Evolutionary conservation across 2,888 invertebrate genomes (phyloP).

Genomic region (Alviniconcha strummeri): DNA sequence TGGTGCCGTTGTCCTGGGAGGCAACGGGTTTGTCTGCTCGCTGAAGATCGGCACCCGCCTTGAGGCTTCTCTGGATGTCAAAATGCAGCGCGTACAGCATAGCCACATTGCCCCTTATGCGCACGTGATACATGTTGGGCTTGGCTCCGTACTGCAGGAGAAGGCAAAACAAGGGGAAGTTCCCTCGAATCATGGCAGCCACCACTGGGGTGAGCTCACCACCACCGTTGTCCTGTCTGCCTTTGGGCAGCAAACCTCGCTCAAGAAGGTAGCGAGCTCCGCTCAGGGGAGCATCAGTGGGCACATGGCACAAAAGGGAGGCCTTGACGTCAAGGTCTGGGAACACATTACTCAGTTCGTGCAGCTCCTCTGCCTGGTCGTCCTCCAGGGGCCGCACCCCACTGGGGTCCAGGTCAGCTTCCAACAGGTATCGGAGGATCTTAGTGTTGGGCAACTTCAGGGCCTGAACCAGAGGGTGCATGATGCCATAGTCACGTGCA

Average conservation of each 20-base stretch:
- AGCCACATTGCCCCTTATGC: conserved; percentile 53
- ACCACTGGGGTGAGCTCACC: conserved; percentile 58
- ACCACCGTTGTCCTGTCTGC: conserved; percentile 34
- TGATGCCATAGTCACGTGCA: conserved; percentile 38
- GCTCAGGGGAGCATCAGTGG: conserved; percentile 39
- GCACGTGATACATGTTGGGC: conserved; percentile 56
- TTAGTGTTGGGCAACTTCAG: conserved; percentile 46
- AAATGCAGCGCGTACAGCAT: conserved; percentile 50
- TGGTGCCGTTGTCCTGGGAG: conserved; percentile 29
- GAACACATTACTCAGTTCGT: conserved; percentile 36
- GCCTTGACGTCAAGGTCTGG: conserved; percentile 39
- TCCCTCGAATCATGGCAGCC: conserved; percentile 48
- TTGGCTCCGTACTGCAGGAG: conserved; percentile 55
- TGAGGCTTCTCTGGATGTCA: conserved; percentile 40
- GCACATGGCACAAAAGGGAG: conserved; percentile 46
- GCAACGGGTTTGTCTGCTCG: not conserved
- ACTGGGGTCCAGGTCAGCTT: conserved; percentile 44
- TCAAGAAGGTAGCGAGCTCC: conserved; percentile 51
- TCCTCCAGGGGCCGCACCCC: conserved; percentile 40
- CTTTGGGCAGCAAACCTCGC: conserved; percentile 50
- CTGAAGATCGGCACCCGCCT: too few relatives aligned
- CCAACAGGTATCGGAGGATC: conserved; percentile 47
- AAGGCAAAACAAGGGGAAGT: conserved; percentile 48
- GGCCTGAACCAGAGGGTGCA: conserved; percentile 52
- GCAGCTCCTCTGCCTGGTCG: conserved; percentile 37